Base-by-base conservation (phyloP, 2,113 vertebrate genomes). In the Neodontobutis hainanensis region DNA sequence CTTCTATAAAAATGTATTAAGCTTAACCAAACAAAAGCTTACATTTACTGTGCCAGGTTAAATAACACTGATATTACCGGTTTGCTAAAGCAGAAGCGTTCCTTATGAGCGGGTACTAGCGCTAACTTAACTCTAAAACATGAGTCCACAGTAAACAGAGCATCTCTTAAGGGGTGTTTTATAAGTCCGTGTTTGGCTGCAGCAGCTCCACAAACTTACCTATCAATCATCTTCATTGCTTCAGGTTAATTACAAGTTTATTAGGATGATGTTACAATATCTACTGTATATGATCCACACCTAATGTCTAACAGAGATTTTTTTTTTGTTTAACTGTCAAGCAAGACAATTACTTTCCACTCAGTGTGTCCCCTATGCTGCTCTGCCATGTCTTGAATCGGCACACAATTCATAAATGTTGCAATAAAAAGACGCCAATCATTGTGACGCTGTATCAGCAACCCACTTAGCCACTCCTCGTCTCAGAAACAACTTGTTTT, bases 391-490 rank as follows among this genome's bases (percentile, higher is more conserved):
- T 63, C 15, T 50, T 57, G 38, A 59, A 70, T 19, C 62, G 70
- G 57, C 73, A 56, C 68, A 70, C 58, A 35, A 78, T 76, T 73
- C 59, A 58, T 35, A 61, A 61, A 61, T 2, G 55, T 14, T 58
- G n/a, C 70, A 78, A 78, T 68, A 77, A 81, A 81, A 77, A 78
- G 52, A 19, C 5, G 0, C 2, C 48, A 40, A 60, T 66, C 64
- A 57, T 83, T 32, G 56, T 14, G 49, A 51, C 59, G 7, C 42
- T 53, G 46, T 3, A n/a, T 0, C 19, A 11, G 8, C 51, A 42
- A 14, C 32, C 12, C 0, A 1, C 64, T 65, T 55, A 49, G 35
- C 55, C 38, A 56, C 32, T 4, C 8, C 15, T 19, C 48, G 4
- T 11, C 5, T 38, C 12, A 48, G 1, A 9, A 1, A 3, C 0